Base-by-base conservation (phyloP, 1,140 invertebrate species). In the Sesamia nonagrioides region DNA sequence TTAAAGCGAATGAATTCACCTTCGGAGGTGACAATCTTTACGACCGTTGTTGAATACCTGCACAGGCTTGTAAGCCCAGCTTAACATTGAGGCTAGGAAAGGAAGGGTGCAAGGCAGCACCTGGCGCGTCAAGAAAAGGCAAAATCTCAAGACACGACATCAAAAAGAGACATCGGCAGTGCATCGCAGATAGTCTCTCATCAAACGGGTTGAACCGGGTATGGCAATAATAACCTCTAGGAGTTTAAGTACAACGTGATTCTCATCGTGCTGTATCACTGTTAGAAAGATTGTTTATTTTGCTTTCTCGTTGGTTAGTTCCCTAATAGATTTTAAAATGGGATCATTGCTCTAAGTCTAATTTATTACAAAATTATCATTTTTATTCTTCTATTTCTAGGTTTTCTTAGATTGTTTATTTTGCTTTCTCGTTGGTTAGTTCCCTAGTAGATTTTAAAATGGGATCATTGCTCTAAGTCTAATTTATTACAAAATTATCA, bases 41-140 rank as follows among this genome's bases (percentile, higher is more conserved):
- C n/a, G n/a, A 76, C 21, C 45, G 56, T 63, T 66, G 33, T 48
- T 63, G 60, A 50, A 54, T 42, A 77, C 60, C 48, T 77, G 37
- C 42, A 61, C 84, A 91, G 89, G 88, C 88, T 40, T 91, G 89
- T 89, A 89, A 86, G 75, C 63, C 85, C 48, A 86, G 79, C 78
- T 73, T 90, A 48, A 84, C 76, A 54, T 50, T 78, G 84, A 86
- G 81, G 77, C 61, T 63, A 27, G 61, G 33, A 48, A 85, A 27
- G 61, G 33, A 48, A 85, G 83, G 78, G n/a, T 81, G n/a, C 61
- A 66, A n/a, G 45, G 66, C 50, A 52, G 37, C 7, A 35, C 18
- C 33, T 61, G 69, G 81, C 77, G 79, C 60, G 74, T 66, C 21
- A 82, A 82, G 80, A 88, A 87, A 80, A 63, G 72, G 45, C 50